Evolutionary conservation across 2,797 vertebrate species (phyloP), one percentile per base, ranked within the genome.

Genomic region (Lagorchestes hirsutus): DNA sequence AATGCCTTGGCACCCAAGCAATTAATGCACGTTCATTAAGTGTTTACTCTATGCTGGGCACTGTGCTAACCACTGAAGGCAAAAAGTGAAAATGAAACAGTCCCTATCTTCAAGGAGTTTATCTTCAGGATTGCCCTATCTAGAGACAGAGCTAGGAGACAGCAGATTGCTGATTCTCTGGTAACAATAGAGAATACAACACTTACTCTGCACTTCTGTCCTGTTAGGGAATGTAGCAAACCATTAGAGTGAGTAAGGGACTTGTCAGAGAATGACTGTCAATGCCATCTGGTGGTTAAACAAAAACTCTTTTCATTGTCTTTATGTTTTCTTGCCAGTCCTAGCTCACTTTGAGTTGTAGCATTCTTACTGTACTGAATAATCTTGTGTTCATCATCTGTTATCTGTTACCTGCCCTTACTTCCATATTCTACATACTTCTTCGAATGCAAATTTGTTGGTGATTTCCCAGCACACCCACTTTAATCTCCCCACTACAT

Each of bases 271-370:
- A 62, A 34, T 18, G 34, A 5, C 62, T n/a, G 62, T 67, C 34
- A 67, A 67, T 67, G 62, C 62, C 62, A 67, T n/a, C 62, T 67
- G 62, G 62, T 67, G 62, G 62, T 67, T 67, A 67, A 67, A n/a
- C 62, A 67, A 67, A 67, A 67, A 67, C 62, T 67, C 62, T 67
- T 67, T 67, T n/a, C 31, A 34, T 34, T 18, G 62, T 67, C 31
- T 62, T 62, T 34, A 62, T 62, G 3, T 62, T 67, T 67, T 67
- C 34, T 67, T 67, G 62, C 62, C 62, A n/a, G 13, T n/a, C 62
- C 34, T 14, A 18, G 62, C 5, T 67, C 14, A 67, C 62, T 67
- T 67, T 67, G 34, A n/a, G 5, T 67, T 67, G n/a, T 16, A 67
- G 14, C 62, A 67, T 67, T n/a, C 34, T 67, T 67, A 67, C 14